Percentiles rank a stretch among this genome's conserved stretches.
phyloP scores from a whole-genome alignment of 2,888 invertebrate species.

The Halictus quadricinctus region DNA sequence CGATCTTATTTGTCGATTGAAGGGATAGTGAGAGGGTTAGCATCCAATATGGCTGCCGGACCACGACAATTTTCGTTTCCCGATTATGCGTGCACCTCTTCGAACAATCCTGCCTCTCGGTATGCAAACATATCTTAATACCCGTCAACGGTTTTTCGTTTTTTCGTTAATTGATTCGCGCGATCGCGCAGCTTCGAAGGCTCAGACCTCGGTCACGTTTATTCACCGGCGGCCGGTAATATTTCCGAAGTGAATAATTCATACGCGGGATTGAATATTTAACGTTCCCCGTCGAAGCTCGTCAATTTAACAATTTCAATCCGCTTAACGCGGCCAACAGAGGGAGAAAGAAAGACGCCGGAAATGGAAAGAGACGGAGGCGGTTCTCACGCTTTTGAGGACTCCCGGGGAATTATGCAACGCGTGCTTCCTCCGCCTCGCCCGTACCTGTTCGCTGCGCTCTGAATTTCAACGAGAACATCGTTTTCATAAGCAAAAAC shows the following conservation, averaged over 20 bases:
- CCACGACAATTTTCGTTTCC: not conserved
- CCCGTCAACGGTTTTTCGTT: not conserved
- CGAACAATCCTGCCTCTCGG: not conserved
- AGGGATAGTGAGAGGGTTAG: not conserved
- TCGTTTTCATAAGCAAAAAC: conserved; percentile 32
- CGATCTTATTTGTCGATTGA: no score
- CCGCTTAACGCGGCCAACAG: conserved; percentile 31
- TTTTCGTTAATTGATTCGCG: conserved; percentile 28
- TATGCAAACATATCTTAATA: not conserved
- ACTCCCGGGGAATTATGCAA: conserved; percentile 39
- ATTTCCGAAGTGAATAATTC: conserved; percentile 45
- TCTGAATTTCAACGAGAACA: conserved; percentile 41
- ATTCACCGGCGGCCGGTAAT: conserved; percentile 16
- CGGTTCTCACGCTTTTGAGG: conserved; percentile 47
- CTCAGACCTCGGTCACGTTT: not conserved
- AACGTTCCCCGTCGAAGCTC: conserved; percentile 37
- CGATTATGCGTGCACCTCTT: not conserved
- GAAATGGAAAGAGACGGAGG: conserved; percentile 15
- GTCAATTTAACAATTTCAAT: conserved; percentile 52
- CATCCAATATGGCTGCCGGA: not conserved
- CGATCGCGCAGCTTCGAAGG: not conserved
- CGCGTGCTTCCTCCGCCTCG: conserved; percentile 26
- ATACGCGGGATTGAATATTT: conserved; percentile 49
- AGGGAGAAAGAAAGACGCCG: not conserved
- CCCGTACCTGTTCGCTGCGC: conserved; percentile 21